phyloP scores from a whole-genome alignment of 2,888 invertebrate species.

The Epinotia brunnichana region DNA sequence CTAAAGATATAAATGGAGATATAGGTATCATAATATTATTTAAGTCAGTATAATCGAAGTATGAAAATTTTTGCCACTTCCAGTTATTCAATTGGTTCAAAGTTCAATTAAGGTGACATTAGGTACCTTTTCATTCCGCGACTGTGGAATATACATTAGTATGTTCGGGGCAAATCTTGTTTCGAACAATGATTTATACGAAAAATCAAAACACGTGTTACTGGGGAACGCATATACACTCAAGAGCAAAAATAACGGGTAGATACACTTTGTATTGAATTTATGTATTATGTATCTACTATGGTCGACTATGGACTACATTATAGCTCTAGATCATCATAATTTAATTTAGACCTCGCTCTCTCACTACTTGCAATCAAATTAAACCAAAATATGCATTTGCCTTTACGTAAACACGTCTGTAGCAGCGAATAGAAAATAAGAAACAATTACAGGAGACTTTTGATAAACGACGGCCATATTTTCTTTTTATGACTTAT shows the following conservation, averaged over 20 bases:
- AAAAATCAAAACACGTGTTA: background rate
- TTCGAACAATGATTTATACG: background rate
- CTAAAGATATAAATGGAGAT: background rate
- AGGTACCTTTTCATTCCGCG: too few species aligned
- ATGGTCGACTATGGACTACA: too few species aligned
- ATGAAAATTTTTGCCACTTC: too few species aligned
- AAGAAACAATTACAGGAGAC: slow-evolving; percentile 57
- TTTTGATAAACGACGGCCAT: slow-evolving; percentile 69
- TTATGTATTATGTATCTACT: too few species aligned
- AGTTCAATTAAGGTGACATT: too few species aligned
- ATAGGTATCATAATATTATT: background rate
- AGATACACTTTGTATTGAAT: too few species aligned
- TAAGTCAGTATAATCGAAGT: too few species aligned
- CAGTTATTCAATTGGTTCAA: too few species aligned
- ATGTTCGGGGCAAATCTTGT: background rate
- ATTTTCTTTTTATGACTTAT: slow-evolving; percentile 80
- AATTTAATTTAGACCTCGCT: background rate
- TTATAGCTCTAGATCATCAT: background rate
- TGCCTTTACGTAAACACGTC: background rate
- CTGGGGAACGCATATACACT: too few species aligned
- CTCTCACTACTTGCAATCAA: too few species aligned
- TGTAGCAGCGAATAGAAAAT: slow-evolving; percentile 45
- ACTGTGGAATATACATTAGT: background rate
- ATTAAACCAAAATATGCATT: background rate
- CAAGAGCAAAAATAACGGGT: too few species aligned